A percentile compares a stretch with the other conserved stretches of the same genome.
phyloP scores from a whole-genome alignment of 2,113 vertebrate genomes.

The Eonycteris spelaea region DNA sequence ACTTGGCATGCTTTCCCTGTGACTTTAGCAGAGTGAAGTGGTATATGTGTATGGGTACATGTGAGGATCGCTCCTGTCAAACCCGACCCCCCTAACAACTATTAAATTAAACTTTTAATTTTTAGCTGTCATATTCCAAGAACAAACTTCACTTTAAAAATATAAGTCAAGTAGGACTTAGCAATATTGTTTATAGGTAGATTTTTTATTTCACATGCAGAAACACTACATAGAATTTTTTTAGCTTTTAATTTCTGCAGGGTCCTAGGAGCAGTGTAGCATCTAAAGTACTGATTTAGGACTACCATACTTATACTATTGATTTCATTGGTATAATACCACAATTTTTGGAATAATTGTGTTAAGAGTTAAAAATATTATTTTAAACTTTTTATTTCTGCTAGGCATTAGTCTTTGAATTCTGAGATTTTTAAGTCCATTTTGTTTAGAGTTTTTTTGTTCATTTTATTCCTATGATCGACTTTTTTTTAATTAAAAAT shows the following conservation, averaged over 20 bases:
- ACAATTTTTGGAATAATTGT: background rate
- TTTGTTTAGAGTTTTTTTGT: background rate
- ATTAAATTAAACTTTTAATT: constrained; percentile 13
- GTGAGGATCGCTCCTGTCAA: background rate
- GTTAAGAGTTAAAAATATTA: constrained; percentile 3
- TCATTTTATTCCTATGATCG: background rate
- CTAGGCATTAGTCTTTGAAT: background rate
- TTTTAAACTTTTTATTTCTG: background rate
- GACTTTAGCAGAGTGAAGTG: background rate
- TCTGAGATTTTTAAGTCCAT: background rate
- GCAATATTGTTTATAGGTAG: background rate
- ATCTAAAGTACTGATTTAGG: background rate
- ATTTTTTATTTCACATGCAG: background rate
- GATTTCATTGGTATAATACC: background rate
- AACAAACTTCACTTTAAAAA: background rate
- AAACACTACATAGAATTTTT: background rate
- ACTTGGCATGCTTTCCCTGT: background rate
- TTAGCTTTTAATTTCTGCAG: background rate
- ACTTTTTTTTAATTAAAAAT: background rate
- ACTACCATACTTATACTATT: background rate
- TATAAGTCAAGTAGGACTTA: background rate
- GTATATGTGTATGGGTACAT: background rate
- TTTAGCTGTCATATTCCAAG: background rate
- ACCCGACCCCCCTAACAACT: background rate
- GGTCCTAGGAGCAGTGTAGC: background rate